Evolutionary conservation across 1,140 invertebrate genomes (phyloP), one percentile per base, ranked within the genome.

Genomic region (Heliconius nattereri): DNA sequence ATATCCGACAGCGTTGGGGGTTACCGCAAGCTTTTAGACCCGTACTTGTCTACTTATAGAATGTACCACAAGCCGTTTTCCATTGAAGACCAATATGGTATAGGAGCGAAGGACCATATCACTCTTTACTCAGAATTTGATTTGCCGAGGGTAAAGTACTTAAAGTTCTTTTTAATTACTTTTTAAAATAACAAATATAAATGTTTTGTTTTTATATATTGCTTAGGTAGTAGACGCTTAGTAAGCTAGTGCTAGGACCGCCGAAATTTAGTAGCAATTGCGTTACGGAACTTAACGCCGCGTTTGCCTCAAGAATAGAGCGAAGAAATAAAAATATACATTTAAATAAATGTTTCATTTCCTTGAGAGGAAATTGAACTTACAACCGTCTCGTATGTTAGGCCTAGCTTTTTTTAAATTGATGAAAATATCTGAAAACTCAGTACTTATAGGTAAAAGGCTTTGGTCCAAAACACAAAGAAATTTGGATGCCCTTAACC

Each of bases 401-500:
- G 1, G 5, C 13, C 13, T 16, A 5, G 40, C 40, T 45, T 45
- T 45, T 45, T 45, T 45, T 6, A 5, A 16, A 16, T 45, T 45
- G 3, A 60, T 60, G 3, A 13, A 60, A 7, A 16, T 26, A 29
- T 29, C 2, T 26, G 3, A 9, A 66, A 66, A 29, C 3, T 57
- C 9, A 57, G 11, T 32, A 75, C 1, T 81, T 82, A 11, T 71
- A 94, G 92, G 90, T 90, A 5, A 82, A 85, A 71, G 92, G 92
- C 3, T 94, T 93, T 78, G 92, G 92, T 11, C 92, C 92, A 26
- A 85, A 88, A 19, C 85, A 89, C 77, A 92, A 93, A 78, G 87
- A 92, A 80, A 90, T 94, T 78, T 94, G 92, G 92, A 92, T 93
- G 92, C 92, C 92, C 3, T 78, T 90, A 32, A 88, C 84, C 16